phyloP scores from a whole-genome alignment of 1,140 invertebrate species.

The Neelides sp. region DNA sequence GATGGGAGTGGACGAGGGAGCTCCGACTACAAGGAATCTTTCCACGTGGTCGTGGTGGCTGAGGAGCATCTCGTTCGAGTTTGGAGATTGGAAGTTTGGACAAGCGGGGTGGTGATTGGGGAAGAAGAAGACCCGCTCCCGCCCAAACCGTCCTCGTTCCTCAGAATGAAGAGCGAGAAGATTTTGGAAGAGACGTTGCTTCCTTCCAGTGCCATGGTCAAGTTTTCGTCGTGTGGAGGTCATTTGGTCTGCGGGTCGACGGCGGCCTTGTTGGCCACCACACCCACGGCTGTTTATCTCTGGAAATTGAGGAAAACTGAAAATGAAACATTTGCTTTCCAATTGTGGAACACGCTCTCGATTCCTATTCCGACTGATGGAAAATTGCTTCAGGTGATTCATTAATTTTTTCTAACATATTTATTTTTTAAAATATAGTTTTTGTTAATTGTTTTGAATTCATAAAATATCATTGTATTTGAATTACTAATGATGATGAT shows the following conservation, averaged over 20 bases:
- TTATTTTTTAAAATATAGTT: too few relatives aligned
- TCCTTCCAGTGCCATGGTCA: constrained; percentile 16
- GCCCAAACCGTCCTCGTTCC: constrained; percentile 28
- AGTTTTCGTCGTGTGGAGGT: constrained; percentile 27
- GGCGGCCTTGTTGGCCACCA: constrained; percentile 27
- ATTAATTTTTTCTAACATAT: too few relatives aligned
- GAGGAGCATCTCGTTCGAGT: constrained; percentile 25
- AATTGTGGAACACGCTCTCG: background rate
- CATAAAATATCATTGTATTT: too few relatives aligned
- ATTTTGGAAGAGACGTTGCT: constrained; percentile 25
- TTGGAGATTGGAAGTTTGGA: constrained; percentile 28
- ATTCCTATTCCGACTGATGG: too few relatives aligned
- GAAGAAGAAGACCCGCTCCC: constrained; percentile 19
- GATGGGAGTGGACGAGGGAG: constrained; percentile 18
- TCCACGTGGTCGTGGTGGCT: constrained; percentile 27
- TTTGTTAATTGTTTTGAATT: too few relatives aligned
- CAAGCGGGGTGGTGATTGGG: background rate
- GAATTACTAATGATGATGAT: too few relatives aligned
- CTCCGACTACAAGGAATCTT: constrained; percentile 28
- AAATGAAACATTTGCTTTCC: background rate
- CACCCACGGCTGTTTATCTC: constrained; percentile 26
- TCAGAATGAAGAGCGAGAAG: constrained; percentile 27
- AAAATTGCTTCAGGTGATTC: too few relatives aligned
- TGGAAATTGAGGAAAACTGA: constrained; percentile 22
- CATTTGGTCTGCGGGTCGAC: constrained; percentile 30